Conservation (phyloP, 2,888 invertebrate species). For the Pammene aurita region DNA sequence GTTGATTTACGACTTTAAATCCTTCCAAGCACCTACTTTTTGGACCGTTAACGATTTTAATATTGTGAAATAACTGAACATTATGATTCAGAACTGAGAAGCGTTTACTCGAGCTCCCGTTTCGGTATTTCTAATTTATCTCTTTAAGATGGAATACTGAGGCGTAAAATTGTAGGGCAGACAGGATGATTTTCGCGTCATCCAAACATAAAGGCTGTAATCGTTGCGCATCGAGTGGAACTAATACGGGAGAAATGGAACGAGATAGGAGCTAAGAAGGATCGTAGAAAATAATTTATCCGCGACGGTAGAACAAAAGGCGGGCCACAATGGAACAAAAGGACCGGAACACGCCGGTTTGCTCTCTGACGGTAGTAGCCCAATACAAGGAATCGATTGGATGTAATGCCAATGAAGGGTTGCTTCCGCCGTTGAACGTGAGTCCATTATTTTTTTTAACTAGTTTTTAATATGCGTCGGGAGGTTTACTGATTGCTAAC, state of each 20-base stretch:
- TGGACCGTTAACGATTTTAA: slow-evolving; percentile 16
- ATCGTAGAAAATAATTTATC: slow-evolving; percentile 82
- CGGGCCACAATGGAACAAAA: slow-evolving; percentile 77
- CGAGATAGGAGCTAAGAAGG: slow-evolving; percentile 78
- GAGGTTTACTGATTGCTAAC: neutral
- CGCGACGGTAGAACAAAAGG: slow-evolving; percentile 79
- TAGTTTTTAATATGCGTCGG: neutral
- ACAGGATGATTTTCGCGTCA: slow-evolving; percentile 80
- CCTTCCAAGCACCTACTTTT: slow-evolving; percentile 7
- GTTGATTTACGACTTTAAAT: slow-evolving; percentile 26
- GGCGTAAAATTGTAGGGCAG: slow-evolving; percentile 78
- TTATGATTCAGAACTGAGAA: slow-evolving; percentile 31
- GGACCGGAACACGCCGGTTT: slow-evolving; percentile 71
- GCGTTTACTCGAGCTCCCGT: slow-evolving; percentile 47
- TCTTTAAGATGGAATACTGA: slow-evolving; percentile 67
- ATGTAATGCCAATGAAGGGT: slow-evolving; percentile 65
- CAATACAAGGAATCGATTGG: slow-evolving; percentile 79
- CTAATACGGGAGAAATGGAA: slow-evolving; percentile 82
- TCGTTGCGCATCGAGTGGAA: slow-evolving; percentile 82
- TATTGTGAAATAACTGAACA: slow-evolving; percentile 26
- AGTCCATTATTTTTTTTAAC: slow-evolving; percentile 44
- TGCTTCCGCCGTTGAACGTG: slow-evolving; percentile 60
- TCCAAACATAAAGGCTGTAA: slow-evolving; percentile 80
- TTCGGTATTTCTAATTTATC: slow-evolving; percentile 68
- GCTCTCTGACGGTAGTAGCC: slow-evolving; percentile 74